Percentiles rank a stretch among this genome's conserved stretches.
These are phyloP conservation scores for Amphimallon solstitiale DNA, from an alignment of 2,888 invertebrate species.

Conservation along the genomic window DNA sequence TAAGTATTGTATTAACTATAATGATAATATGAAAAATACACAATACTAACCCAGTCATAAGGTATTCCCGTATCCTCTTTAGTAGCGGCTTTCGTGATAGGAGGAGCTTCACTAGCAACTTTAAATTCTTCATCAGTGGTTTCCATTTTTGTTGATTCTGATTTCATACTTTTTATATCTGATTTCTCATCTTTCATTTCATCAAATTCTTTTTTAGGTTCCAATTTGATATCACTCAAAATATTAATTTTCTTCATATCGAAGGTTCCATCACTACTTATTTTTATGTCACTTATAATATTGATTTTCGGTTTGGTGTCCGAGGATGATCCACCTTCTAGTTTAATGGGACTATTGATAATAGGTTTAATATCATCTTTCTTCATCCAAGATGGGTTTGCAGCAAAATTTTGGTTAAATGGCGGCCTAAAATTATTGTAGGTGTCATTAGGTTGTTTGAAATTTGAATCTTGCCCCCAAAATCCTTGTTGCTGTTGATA, in stretches of 20 bases:
- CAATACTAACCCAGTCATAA: conserved; percentile 79
- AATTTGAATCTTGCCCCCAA: conserved; percentile 44
- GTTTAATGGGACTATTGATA: conserved; percentile 52
- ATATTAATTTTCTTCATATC: conserved; percentile 59
- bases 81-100: conserved; percentile 50
- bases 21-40: not conserved
- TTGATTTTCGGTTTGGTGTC: conserved; percentile 62
- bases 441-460: conserved; percentile 46
- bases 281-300: conserved; percentile 62
- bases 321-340: conserved; percentile 53
- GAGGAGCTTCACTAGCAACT: conserved; percentile 43
- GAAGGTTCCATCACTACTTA: conserved; percentile 54
- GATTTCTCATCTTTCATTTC: conserved; percentile 59
- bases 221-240: conserved; percentile 61
- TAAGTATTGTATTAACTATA: not conserved
- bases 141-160: conserved; percentile 38
- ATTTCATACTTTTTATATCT: conserved; percentile 49
- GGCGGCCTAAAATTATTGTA: conserved; percentile 52
- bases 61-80: conserved; percentile 85
- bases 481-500: conserved; percentile 35
- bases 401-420: conserved; percentile 51
- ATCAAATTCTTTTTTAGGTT: conserved; percentile 62
- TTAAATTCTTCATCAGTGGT: conserved; percentile 61
- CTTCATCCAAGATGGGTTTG: conserved; percentile 57
- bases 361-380: conserved; percentile 53